phyloP scores from a whole-genome alignment of 2,797 vertebrate genomes.

The Erpetoichthys calabaricus region DNA sequence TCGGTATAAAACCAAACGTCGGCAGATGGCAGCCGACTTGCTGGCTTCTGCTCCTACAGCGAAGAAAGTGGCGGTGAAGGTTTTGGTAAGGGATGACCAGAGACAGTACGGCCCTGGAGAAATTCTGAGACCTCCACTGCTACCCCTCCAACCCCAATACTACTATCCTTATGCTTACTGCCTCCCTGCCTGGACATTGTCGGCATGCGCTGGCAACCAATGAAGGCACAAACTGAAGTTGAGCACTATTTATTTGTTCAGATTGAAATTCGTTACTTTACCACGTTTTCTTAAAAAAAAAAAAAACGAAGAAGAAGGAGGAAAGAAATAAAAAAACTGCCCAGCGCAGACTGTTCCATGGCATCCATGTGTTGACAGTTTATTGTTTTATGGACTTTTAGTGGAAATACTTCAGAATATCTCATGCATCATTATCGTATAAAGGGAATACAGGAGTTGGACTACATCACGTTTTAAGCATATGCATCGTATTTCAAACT shows the following conservation, averaged over 20 bases:
- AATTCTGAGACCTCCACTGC: slow-evolving; percentile 74
- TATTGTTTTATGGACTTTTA: not conserved
- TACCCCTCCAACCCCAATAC: slow-evolving; percentile 69
- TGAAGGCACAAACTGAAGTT: slow-evolving; percentile 27
- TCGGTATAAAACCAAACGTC: slow-evolving; percentile 92
- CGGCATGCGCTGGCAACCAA: slow-evolving; percentile 67
- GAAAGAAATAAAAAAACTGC: slow-evolving; percentile 15
- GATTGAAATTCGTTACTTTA: slow-evolving; percentile 16
- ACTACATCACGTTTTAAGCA: not conserved
- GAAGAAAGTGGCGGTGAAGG: slow-evolving; percentile 95
- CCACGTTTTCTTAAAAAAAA: slow-evolving; percentile 17
- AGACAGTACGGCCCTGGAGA: slow-evolving; percentile 91
- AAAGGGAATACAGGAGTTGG: slow-evolving; percentile 16
- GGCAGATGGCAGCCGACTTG: slow-evolving; percentile 87
- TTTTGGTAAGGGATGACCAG: slow-evolving; percentile 92
- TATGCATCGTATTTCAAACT: no score
- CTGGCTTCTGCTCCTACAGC: slow-evolving; percentile 81
- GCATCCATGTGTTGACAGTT: slow-evolving; percentile 17
- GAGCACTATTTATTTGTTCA: slow-evolving; percentile 7
- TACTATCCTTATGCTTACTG: slow-evolving; percentile 93
- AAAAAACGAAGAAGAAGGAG: not conserved
- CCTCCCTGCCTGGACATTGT: slow-evolving; percentile 87
- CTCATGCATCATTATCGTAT: not conserved
- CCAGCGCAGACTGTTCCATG: slow-evolving; percentile 25
- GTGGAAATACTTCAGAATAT: not conserved